Conservation (phyloP, 2,113 vertebrate genomes). For the Patagioenas fasciata region DNA sequence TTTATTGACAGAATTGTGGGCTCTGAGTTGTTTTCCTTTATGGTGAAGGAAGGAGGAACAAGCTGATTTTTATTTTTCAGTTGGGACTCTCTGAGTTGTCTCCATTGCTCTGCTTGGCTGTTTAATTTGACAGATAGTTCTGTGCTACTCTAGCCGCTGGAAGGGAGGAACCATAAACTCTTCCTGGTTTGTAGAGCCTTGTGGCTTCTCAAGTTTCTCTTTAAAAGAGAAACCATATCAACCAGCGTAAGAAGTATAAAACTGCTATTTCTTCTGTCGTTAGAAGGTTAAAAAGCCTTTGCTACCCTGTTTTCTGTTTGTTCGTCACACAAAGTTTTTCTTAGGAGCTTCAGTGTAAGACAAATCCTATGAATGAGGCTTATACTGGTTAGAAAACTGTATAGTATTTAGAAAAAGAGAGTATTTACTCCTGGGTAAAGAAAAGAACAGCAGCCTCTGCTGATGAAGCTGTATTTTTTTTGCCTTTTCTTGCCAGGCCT, state of each 20-base stretch:
- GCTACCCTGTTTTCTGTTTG: background rate
- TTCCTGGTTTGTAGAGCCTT: background rate
- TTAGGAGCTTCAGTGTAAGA: background rate
- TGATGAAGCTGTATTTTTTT: background rate
- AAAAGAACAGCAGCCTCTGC: background rate
- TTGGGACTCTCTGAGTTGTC: background rate
- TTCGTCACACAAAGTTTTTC: background rate
- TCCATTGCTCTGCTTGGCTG: background rate
- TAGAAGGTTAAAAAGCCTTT: background rate
- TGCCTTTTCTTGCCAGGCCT: slow-evolving; percentile 8
- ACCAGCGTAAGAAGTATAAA: background rate
- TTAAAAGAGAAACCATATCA: background rate
- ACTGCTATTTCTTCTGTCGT: background rate
- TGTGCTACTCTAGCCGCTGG: background rate
- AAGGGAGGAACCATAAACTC: background rate
- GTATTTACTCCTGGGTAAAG: background rate
- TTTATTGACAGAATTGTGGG: background rate
- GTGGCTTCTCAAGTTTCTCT: background rate
- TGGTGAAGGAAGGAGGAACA: background rate
- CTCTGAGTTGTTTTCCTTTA: background rate
- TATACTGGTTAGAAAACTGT: background rate
- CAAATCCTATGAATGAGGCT: background rate
- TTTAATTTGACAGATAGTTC: background rate
- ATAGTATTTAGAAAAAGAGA: background rate
- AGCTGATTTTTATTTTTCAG: background rate